Percentiles rank a stretch among this genome's conserved stretches.
phyloP scores from a whole-genome alignment of 2,113 vertebrate species.

The Indicator maculatus region DNA sequence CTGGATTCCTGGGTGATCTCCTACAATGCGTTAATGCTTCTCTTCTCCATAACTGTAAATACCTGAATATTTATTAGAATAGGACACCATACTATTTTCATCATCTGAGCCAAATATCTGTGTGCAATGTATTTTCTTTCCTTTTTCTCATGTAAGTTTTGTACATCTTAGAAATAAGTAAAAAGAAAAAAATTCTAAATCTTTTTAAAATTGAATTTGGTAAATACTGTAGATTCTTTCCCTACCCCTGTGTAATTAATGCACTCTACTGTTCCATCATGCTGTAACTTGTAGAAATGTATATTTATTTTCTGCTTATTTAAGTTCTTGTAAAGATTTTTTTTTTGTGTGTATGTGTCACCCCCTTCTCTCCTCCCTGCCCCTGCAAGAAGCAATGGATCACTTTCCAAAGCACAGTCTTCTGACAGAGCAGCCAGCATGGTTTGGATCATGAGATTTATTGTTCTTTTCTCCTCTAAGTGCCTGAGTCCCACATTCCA shows the following conservation, averaged over 20 bases:
- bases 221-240: slow-evolving; percentile 77
- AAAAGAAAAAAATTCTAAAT: slow-evolving; percentile 42
- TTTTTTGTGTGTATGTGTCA: background rate
- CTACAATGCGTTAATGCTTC: background rate
- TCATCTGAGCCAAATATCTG: slow-evolving; percentile 82
- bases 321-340: slow-evolving; percentile 76
- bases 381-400: background rate
- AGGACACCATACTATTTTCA: slow-evolving; percentile 62
- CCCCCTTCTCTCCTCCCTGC: background rate
- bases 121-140: slow-evolving; percentile 76
- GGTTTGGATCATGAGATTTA: background rate
- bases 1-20: background rate
- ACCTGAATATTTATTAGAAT: slow-evolving; percentile 81
- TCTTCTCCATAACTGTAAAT: slow-evolving; percentile 73
- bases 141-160: slow-evolving; percentile 74
- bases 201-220: slow-evolving; percentile 63
- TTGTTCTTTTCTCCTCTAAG: background rate
- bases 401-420: slow-evolving; percentile 12
- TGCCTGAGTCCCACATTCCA: slow-evolving; percentile 19
- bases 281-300: slow-evolving; percentile 83
- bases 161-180: slow-evolving; percentile 69
- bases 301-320: slow-evolving; percentile 87
- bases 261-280: slow-evolving; percentile 81
- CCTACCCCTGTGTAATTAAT: slow-evolving; percentile 68
- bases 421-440: background rate